Evolutionary conservation across 2,888 invertebrate genomes (phyloP).

Genomic region (Drosophila histrio): DNA sequence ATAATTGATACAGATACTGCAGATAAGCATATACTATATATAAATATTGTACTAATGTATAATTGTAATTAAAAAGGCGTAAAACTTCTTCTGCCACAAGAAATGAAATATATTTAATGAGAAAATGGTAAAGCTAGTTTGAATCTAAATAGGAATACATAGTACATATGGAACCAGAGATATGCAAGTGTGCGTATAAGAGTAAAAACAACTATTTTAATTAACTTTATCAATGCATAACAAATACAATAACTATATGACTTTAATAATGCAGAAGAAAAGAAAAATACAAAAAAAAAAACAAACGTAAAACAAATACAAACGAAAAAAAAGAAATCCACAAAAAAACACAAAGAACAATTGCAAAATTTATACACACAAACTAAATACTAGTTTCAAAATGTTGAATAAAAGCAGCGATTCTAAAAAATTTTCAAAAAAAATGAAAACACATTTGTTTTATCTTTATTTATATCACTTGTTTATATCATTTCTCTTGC

Average conservation of each 20-base stretch:
- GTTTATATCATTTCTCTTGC: slow-evolving; percentile 1
- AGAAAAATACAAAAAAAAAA: slow-evolving; percentile 20
- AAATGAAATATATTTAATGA: slow-evolving; percentile 53
- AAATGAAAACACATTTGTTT: slow-evolving; percentile 22
- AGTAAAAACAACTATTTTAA: slow-evolving; percentile 74
- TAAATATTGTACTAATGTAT: slow-evolving; percentile 67
- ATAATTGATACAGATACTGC: slow-evolving; percentile 39
- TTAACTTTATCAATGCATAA: slow-evolving; percentile 65
- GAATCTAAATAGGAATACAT: slow-evolving; percentile 68
- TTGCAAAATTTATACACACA: slow-evolving; percentile 52
- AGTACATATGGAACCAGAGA: slow-evolving; percentile 55
- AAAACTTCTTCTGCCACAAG: slow-evolving; percentile 51
- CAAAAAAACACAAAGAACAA: slow-evolving; percentile 20
- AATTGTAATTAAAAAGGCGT: slow-evolving; percentile 57
- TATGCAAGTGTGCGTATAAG: slow-evolving; percentile 43
- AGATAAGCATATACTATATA: slow-evolving; percentile 43
- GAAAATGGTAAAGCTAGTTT: slow-evolving; percentile 68
- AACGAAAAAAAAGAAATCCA: slow-evolving; percentile 8
- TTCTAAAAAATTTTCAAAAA: slow-evolving; percentile 53
- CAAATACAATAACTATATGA: slow-evolving; percentile 62
- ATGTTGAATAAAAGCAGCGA: slow-evolving; percentile 57
- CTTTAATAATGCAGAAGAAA: slow-evolving; percentile 35
- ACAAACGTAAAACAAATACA: slow-evolving; percentile 21
- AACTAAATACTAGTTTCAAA: slow-evolving; percentile 51
- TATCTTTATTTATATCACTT: slow-evolving; percentile 15